These are phyloP conservation scores for Apamea crenata DNA, from an alignment of 2,888 invertebrate genomes.

Conservation along the genomic window DNA sequence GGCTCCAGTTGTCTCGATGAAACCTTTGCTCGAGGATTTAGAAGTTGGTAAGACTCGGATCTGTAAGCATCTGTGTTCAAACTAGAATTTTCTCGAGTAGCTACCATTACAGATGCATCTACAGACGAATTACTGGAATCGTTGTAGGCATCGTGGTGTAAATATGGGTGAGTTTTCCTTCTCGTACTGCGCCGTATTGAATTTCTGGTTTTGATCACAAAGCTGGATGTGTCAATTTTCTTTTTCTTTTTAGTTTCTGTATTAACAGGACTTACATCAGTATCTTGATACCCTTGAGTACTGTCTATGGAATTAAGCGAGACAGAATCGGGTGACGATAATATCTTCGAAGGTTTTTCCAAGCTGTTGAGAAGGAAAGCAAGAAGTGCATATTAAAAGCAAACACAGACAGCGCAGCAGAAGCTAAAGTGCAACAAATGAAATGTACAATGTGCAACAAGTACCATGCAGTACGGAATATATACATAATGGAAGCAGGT, in stretches of 20 bases:
- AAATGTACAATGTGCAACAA: constrained; percentile 49
- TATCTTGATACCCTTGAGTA: constrained; percentile 84
- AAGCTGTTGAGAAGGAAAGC: constrained; percentile 74
- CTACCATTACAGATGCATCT: constrained; percentile 61
- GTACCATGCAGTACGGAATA: constrained; percentile 63
- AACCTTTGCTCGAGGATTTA: constrained; percentile 72
- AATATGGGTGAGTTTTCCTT: constrained; percentile 66
- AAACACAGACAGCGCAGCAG: constrained; percentile 63
- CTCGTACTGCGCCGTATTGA: constrained; percentile 62
- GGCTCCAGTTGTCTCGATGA: constrained; percentile 68
- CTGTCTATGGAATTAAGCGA: constrained; percentile 77
- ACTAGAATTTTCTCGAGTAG: constrained; percentile 71
- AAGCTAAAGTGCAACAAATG: constrained; percentile 70
- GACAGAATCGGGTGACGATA: constrained; percentile 67
- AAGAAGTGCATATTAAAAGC: constrained; percentile 57
- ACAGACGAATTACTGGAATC: constrained; percentile 77
- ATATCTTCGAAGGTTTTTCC: constrained; percentile 60
- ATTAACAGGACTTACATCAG: constrained; percentile 77
- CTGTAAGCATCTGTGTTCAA: constrained; percentile 73
- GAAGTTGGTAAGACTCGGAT: constrained; percentile 82
- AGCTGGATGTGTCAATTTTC: constrained; percentile 68
- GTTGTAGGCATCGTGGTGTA: constrained; percentile 70
- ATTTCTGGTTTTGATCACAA: constrained; percentile 66
- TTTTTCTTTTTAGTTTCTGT: constrained; percentile 70
- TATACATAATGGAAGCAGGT: constrained; percentile 85